These are phyloP conservation scores for Eilema caniola DNA, from an alignment of 2,888 invertebrate genomes.

Conservation along the genomic window DNA sequence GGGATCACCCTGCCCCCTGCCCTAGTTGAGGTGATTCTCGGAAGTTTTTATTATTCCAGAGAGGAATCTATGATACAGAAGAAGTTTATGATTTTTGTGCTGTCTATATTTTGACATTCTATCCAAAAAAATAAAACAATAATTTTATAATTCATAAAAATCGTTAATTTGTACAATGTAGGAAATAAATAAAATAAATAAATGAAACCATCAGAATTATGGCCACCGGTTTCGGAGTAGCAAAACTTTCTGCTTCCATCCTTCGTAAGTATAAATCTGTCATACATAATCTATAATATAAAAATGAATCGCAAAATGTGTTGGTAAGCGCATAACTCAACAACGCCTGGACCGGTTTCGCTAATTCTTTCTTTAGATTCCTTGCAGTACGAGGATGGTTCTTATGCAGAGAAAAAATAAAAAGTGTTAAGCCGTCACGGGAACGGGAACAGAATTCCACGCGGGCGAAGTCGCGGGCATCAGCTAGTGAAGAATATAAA, in stretches of 20 bases:
- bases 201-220: background rate
- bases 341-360: too few relatives aligned
- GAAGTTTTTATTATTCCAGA: background rate
- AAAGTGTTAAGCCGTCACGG: too few relatives aligned
- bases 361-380: too few relatives aligned
- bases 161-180: slow-evolving; percentile 6
- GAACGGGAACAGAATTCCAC: too few relatives aligned
- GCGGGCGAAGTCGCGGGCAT: too few relatives aligned
- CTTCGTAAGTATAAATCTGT: slow-evolving; percentile 5
- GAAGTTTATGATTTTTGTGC: background rate
- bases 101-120: background rate
- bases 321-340: too few relatives aligned
- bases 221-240: slow-evolving; percentile 1
- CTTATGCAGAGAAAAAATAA: too few relatives aligned
- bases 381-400: too few relatives aligned
- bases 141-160: background rate
- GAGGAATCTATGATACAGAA: slow-evolving; percentile 1
- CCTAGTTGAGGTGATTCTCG: background rate
- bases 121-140: background rate
- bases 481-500: background rate
- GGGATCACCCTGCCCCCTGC: background rate
- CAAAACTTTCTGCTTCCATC: slow-evolving; percentile 3
- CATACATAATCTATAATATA: too few relatives aligned
- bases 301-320: too few relatives aligned
- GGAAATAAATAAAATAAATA: background rate